Conservation (phyloP, 2,888 invertebrate genomes). For the Drosophila cracens region DNA sequence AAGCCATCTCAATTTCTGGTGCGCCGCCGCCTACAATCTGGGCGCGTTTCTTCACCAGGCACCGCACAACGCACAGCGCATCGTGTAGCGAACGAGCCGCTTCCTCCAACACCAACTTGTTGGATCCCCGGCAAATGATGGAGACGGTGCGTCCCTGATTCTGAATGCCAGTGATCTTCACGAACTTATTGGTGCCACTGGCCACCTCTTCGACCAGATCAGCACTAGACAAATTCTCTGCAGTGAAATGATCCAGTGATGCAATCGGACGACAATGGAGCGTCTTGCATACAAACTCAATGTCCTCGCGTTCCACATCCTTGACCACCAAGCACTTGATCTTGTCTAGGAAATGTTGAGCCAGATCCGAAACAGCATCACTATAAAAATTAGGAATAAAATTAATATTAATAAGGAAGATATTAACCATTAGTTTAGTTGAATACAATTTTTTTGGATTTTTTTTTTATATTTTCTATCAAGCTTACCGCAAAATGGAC, state of each 20-base stretch:
- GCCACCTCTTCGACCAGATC: slow-evolving; percentile 97
- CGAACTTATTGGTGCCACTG: slow-evolving; percentile 94
- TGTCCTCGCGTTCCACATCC: slow-evolving; percentile 98
- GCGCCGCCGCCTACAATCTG: slow-evolving; percentile 98
- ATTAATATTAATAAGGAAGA: too few relatives aligned
- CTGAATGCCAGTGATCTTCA: slow-evolving; percentile 95
- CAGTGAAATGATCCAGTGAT: slow-evolving; percentile 97
- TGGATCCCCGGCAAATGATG: slow-evolving; percentile 93
- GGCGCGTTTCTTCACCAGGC: slow-evolving; percentile 96
- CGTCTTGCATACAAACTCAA: slow-evolving; percentile 98
- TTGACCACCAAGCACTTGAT: slow-evolving; percentile 99
- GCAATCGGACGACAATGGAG: slow-evolving; percentile 98
- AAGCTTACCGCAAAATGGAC: slow-evolving; percentile 89
- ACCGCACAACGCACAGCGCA: slow-evolving; percentile 95
- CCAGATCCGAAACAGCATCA: slow-evolving; percentile 98
- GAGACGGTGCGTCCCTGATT: slow-evolving; percentile 96
- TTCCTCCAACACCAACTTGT: slow-evolving; percentile 95
- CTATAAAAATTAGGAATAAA: slow-evolving; percentile 84
- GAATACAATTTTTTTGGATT: too few relatives aligned
- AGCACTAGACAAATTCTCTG: slow-evolving; percentile 96
- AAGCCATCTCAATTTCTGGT: slow-evolving; percentile 97
- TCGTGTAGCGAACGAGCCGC: slow-evolving; percentile 97
- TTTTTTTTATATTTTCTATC: too few relatives aligned
- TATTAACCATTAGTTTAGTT: too few relatives aligned
- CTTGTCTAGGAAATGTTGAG: slow-evolving; percentile 98